Evolutionary conservation across 2,888 invertebrate genomes (phyloP), one percentile per base, ranked within the genome.

Genomic region (Anodontia alba): DNA sequence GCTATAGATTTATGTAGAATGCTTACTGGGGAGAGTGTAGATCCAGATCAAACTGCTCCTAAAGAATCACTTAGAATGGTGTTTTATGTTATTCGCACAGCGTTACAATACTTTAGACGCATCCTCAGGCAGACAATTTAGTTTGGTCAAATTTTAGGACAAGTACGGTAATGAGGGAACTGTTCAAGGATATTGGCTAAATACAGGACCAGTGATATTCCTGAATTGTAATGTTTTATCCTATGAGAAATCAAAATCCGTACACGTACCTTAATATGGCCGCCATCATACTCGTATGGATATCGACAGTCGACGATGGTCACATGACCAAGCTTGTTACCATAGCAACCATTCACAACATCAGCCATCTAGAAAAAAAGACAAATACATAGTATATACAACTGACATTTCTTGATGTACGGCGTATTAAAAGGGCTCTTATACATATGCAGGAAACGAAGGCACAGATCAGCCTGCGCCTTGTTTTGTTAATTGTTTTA

Each of bases 231-330:
- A 23, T 10, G 10, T 43, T 12, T 8, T 17, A 49, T 17, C 7
- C 20, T 10, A 49, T 49, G 5, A n/a, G 26, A 15, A 2, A 29
- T 26, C 15, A 1, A 23, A 17, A 38, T 3, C 12, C 15, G 0
- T 17, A 15, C n/a, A 29, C 69, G 1, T 69, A 69, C 69, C 43
- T 69, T 42, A 42, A 83, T 80, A 36, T 83, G 83, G 10, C 83
- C 83, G n/a, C 75, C 83, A 7, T 78, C 75, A 75, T 68, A 83
- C 62, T 83, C 80, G 46, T 83, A 80, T 0, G 83, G 83, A 36
- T 83, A 83, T 68, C 83, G 36, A 74, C 83, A 83, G 51, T 83
- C 83, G 17, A 83, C 72, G 57, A 80, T 80, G n/a, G 77, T 83
- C 43, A 77, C 77, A 20, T 69, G 31, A n/a, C 72, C 72, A 5